Conservation (phyloP, 1,140 invertebrate genomes). For the Planococcus citri region DNA sequence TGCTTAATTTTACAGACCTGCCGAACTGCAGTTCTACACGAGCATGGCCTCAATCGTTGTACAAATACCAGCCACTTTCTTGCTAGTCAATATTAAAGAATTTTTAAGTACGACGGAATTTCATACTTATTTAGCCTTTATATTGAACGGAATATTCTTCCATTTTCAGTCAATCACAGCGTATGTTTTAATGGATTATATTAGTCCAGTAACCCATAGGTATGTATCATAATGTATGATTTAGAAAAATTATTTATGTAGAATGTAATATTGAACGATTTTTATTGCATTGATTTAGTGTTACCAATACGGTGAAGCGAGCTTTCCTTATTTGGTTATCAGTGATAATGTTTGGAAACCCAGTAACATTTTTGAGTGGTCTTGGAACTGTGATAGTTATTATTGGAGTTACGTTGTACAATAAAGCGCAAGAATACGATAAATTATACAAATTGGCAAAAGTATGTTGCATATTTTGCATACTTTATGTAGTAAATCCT, state of each 20-base stretch:
- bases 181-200: conserved; percentile 74
- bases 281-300: conserved; percentile 44
- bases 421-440: conserved; percentile 43
- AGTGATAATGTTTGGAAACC: conserved; percentile 65
- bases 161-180: conserved; percentile 79
- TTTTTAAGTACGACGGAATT: conserved; percentile 34
- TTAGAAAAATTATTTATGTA: not conserved
- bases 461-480: conserved; percentile 21
- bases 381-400: conserved; percentile 63
- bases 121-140: conserved; percentile 46
- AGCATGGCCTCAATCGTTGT: conserved; percentile 64
- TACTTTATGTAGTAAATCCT: too few species aligned
- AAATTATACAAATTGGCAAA: not conserved
- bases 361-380: conserved; percentile 61
- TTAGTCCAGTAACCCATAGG: conserved; percentile 78
- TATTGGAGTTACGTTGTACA: conserved; percentile 64
- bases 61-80: conserved; percentile 59
- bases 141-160: conserved; percentile 69
- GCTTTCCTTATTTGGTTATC: conserved; percentile 75
- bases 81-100: conserved; percentile 42
- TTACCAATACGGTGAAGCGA: conserved; percentile 73
- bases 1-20: conserved; percentile 44
- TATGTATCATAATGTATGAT: conserved; percentile 34
- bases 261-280: not conserved
- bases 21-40: conserved; percentile 75